Evolutionary conservation across 2,797 vertebrate species (phyloP).

Genomic region (Micromesistius poutassou): DNA sequence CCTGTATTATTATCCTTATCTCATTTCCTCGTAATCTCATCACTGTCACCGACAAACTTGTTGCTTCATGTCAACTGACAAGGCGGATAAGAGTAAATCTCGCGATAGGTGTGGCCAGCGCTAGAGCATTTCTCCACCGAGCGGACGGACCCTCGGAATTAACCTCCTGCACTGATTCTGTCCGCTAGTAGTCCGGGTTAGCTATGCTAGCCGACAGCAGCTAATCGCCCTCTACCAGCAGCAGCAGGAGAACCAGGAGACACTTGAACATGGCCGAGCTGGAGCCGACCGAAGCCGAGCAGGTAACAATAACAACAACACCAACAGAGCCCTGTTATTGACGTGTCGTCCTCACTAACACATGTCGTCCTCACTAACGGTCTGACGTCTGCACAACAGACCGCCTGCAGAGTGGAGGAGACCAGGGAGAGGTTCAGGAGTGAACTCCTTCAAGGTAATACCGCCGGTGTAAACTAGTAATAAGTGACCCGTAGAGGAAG

Average conservation of each 20-base stretch:
- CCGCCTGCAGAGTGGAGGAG: constrained; percentile 80
- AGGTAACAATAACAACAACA: constrained; percentile 56
- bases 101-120: too few relatives aligned
- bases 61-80: too few relatives aligned
- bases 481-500: not conserved
- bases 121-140: not conserved
- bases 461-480: constrained; percentile 13
- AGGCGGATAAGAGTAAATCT: too few relatives aligned
- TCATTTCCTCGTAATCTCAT: too few relatives aligned
- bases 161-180: not conserved
- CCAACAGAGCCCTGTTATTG: not conserved
- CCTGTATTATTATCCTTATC: too few relatives aligned
- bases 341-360: too few relatives aligned
- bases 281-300: constrained; percentile 60
- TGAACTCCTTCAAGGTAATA: constrained; percentile 84
- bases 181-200: not conserved
- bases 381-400: constrained; percentile 35
- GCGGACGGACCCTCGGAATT: not conserved
- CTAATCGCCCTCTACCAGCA: not conserved
- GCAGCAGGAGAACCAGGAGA: constrained; percentile 5
- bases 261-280: constrained; percentile 72
- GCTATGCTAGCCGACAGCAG: not conserved
- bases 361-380: not conserved
- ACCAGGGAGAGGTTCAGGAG: constrained; percentile 83
- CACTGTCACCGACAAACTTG: too few relatives aligned